Evolutionary conservation across 2,113 vertebrate species (phyloP).

Genomic region (Phyllopteryx taeniolatus): DNA sequence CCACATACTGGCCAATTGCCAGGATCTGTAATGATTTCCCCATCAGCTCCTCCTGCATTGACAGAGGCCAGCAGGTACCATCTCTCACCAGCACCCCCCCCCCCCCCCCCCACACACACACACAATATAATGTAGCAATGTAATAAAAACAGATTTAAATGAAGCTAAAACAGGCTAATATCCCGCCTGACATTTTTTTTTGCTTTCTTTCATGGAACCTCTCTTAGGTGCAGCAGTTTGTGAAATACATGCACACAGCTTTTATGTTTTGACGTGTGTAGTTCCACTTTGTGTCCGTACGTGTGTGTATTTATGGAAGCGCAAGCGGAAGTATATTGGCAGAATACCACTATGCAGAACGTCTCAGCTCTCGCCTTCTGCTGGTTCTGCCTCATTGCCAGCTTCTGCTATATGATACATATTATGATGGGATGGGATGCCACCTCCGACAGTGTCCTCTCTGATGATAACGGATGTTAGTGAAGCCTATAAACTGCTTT

Average conservation of each 20-base stretch:
- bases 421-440: neutral
- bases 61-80: slow-evolving; percentile 48
- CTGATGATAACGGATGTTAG: neutral
- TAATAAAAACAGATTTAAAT: neutral
- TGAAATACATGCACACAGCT: slow-evolving; percentile 12
- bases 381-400: neutral
- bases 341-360: slow-evolving; percentile 16
- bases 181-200: neutral
- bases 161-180: neutral
- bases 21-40: slow-evolving; percentile 73
- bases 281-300: neutral
- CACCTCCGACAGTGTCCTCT: neutral
- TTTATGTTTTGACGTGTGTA: neutral
- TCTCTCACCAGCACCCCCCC: slow-evolving; percentile 18
- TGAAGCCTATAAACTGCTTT: neutral
- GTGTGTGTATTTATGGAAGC: slow-evolving; percentile 12
- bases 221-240: slow-evolving; percentile 1
- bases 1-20: slow-evolving; percentile 68
- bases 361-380: neutral
- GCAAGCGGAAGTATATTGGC: slow-evolving; percentile 24
- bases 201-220: neutral
- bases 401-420: neutral
- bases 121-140: slow-evolving; percentile 5
- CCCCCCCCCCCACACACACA: slow-evolving; percentile 16
- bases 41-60: slow-evolving; percentile 62